These are phyloP conservation scores for Melikaiella ostensackeni DNA, from an alignment of 2,888 invertebrate species.

Conservation along the genomic window DNA sequence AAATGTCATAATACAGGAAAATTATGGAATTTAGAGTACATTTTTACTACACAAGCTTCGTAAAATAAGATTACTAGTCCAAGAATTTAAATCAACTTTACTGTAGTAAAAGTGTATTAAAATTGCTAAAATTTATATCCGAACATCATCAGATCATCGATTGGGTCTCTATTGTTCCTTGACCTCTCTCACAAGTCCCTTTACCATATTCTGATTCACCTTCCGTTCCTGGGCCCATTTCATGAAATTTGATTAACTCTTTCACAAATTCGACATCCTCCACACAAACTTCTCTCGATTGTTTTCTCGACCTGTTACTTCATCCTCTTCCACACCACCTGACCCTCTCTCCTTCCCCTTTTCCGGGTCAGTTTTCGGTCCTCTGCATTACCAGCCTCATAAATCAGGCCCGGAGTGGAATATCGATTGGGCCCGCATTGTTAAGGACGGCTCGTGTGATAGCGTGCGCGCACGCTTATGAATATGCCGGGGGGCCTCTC, in stretches of 20 bases:
- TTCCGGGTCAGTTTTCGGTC: neutral
- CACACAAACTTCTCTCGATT: neutral
- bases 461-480: slow-evolving; percentile 45
- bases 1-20: too few species aligned
- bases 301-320: neutral
- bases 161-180: neutral
- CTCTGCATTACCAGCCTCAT: slow-evolving; percentile 14
- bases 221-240: neutral
- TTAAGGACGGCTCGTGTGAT: slow-evolving; percentile 7
- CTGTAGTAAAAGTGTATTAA: neutral
- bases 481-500: slow-evolving; percentile 52
- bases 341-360: neutral
- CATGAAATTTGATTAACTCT: neutral
- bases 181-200: neutral
- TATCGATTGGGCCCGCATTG: slow-evolving; percentile 25
- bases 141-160: too few species aligned
- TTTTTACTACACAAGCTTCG: too few species aligned
- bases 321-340: neutral
- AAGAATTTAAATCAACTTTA: neutral
- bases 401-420: slow-evolving; percentile 24
- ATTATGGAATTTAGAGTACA: too few species aligned
- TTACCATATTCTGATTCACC: neutral
- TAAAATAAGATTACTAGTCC: too few species aligned
- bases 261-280: neutral
- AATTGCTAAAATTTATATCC: too few species aligned